phyloP scores from a whole-genome alignment of 30 jellyfish, hydroid and myxozoan genomes.

The Mastigias papua region DNA sequence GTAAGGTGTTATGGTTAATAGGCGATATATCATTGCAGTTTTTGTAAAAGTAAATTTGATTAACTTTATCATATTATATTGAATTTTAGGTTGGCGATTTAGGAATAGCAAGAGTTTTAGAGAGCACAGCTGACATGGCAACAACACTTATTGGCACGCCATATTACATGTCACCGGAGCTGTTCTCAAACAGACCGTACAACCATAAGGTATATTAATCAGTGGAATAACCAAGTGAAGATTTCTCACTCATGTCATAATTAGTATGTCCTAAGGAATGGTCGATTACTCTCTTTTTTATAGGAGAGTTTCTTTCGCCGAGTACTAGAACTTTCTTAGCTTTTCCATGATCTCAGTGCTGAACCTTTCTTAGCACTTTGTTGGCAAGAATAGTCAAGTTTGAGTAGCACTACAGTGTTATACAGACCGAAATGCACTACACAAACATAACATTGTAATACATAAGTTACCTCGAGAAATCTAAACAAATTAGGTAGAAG shows the following conservation, averaged over 20 bases:
- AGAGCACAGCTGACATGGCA: slow-evolving; percentile 96
- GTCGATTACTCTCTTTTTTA: neutral
- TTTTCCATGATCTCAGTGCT: too few species aligned
- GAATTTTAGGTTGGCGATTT: slow-evolving; percentile 90
- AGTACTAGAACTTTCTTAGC: too few species aligned
- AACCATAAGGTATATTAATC: slow-evolving; percentile 63
- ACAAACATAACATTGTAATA: too few species aligned
- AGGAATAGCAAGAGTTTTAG: slow-evolving; percentile 98
- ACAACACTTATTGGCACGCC: slow-evolving; percentile 99
- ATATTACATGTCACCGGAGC: slow-evolving; percentile 98
- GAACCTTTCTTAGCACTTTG: too few species aligned
- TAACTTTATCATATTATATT: neutral
- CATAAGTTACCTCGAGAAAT: too few species aligned
- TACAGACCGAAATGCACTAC: too few species aligned
- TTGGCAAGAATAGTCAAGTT: too few species aligned
- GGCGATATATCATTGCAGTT: neutral
- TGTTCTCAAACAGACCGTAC: slow-evolving; percentile 97
- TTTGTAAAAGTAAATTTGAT: too few species aligned
- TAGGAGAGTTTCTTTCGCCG: too few species aligned
- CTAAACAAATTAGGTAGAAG: too few species aligned
- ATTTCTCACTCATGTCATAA: too few species aligned
- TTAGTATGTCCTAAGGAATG: neutral
- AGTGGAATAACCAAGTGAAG: neutral
- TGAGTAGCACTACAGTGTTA: too few species aligned
- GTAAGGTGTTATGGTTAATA: neutral